phyloP scores from a whole-genome alignment of 2,797 vertebrate species.

The Pempheris klunzingeri region DNA sequence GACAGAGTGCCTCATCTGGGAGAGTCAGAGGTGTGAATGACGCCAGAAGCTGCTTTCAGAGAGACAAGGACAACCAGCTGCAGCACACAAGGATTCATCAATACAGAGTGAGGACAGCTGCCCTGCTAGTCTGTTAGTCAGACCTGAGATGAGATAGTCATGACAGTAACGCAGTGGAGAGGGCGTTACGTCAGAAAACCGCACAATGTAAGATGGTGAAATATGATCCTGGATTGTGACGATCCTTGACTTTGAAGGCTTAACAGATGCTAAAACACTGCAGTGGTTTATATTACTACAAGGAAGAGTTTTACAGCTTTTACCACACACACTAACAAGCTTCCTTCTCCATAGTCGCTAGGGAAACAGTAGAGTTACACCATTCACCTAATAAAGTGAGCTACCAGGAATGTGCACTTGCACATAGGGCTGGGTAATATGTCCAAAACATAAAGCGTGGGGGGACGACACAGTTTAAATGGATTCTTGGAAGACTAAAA shows the following conservation, averaged over 20 bases:
- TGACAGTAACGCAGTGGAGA: not conserved
- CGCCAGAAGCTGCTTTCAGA: slow-evolving; percentile 15
- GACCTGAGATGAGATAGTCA: not conserved
- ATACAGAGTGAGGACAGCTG: slow-evolving; percentile 1
- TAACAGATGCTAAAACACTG: not conserved
- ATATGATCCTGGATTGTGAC: not conserved
- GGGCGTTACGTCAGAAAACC: not conserved
- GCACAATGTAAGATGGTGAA: not conserved
- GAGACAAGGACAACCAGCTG: slow-evolving; percentile 25
- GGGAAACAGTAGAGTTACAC: not conserved
- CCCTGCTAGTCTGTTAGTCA: not conserved
- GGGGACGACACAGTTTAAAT: not conserved
- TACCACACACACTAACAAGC: not conserved
- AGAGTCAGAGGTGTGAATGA: slow-evolving; percentile 51
- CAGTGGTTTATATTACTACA: not conserved
- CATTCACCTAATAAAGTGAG: not conserved
- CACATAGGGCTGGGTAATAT: not conserved
- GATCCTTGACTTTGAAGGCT: not conserved
- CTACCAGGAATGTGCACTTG: not conserved
- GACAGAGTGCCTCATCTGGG: slow-evolving; percentile 42
- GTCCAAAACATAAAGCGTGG: not conserved
- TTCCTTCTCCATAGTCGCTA: not conserved
- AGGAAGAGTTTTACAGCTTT: not conserved
- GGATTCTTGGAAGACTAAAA: not conserved
- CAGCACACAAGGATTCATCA: slow-evolving; percentile 10